phyloP scores from a whole-genome alignment of 2,113 vertebrate species.

The Sceloporus tristichus region DNA sequence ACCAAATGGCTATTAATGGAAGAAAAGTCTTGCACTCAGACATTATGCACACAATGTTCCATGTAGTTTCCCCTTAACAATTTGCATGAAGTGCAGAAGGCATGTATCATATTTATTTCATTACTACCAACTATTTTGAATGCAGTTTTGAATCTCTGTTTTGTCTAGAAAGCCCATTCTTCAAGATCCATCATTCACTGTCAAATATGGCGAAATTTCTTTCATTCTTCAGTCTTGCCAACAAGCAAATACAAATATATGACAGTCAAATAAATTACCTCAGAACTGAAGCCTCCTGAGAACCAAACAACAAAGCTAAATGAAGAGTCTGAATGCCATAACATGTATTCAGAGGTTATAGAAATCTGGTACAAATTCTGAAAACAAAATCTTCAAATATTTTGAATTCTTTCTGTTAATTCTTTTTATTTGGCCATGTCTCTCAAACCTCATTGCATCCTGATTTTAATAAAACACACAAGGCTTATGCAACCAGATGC shows the following conservation, averaged over 20 bases:
- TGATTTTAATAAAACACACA: background rate
- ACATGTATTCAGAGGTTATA: background rate
- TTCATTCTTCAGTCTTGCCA: background rate
- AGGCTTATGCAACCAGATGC: background rate
- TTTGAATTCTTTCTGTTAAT: slow-evolving; percentile 11
- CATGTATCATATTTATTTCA: background rate
- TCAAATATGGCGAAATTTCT: background rate
- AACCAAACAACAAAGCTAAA: slow-evolving; percentile 2
- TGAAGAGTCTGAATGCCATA: background rate
- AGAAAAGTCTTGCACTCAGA: background rate
- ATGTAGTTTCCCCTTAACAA: background rate
- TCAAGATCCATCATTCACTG: slow-evolving; percentile 21
- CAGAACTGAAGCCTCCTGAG: background rate
- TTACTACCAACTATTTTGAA: slow-evolving; percentile 2
- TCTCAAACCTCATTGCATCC: background rate
- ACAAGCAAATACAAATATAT: slow-evolving; percentile 20
- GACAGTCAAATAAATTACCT: slow-evolving; percentile 5
- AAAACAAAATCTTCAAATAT: slow-evolving; percentile 26
- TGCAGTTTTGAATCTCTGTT: slow-evolving; percentile 18
- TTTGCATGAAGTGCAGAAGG: background rate
- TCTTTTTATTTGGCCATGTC: background rate
- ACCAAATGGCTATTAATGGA: background rate
- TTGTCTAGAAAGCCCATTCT: slow-evolving; percentile 6
- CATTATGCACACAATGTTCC: too few relatives aligned
- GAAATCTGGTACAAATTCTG: background rate